Conservation (phyloP, 2,888 invertebrate species). For the Acleris holmiana region DNA sequence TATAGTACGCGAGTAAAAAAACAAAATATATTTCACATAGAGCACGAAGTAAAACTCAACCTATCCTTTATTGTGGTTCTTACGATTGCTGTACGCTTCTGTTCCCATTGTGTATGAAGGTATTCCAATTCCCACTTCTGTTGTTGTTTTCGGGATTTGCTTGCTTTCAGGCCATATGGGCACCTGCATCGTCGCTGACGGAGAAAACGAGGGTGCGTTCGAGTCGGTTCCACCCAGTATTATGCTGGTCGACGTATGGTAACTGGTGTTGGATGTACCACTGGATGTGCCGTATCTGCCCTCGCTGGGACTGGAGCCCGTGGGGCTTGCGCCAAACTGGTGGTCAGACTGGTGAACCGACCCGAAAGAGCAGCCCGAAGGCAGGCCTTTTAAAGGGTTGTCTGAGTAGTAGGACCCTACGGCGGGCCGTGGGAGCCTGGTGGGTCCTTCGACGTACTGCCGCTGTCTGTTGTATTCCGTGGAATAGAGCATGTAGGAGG, state of each 20-base stretch:
- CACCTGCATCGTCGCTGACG: slow-evolving; percentile 47
- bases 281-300: neutral
- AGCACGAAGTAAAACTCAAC: no score
- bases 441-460: slow-evolving; percentile 8
- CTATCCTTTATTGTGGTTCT: neutral
- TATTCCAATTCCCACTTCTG: neutral
- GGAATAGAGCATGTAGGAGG: slow-evolving; percentile 58
- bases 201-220: slow-evolving; percentile 38
- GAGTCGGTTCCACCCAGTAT: no score
- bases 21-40: no score
- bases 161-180: neutral
- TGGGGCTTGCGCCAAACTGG: no score
- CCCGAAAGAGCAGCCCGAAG: neutral
- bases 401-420: neutral
- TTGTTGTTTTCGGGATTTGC: neutral
- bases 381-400: neutral
- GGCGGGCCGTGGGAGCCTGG: slow-evolving; percentile 6
- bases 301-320: neutral
- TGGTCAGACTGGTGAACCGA: neutral
- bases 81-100: slow-evolving; percentile 8
- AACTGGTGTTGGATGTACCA: slow-evolving; percentile 27
- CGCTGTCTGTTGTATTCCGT: slow-evolving; percentile 39
- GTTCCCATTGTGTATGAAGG: neutral
- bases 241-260: slow-evolving; percentile 43
- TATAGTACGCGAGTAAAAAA: no score